Evolutionary conservation across 2,888 invertebrate species (phyloP), one percentile per base, ranked within the genome.

Genomic region (Temnothorax unifasciatus): DNA sequence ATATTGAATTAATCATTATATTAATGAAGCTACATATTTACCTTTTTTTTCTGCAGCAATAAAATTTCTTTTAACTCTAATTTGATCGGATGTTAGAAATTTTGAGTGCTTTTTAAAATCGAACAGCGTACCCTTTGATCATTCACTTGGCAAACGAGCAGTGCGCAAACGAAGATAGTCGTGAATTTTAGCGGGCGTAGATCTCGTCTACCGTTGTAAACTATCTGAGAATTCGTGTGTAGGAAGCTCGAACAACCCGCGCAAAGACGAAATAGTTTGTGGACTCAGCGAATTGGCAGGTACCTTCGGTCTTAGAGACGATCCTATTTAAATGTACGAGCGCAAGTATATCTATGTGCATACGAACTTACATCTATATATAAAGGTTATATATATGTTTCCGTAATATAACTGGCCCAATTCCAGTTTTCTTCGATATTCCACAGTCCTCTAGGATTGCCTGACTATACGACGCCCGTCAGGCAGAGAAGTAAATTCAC

Each of bases 311-410:
- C 84, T 83, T 71, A 79, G 74, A 73, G 85, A 85, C 91, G 90
- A 92, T 90, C 92, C 91, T 92, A 92, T 93, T 93, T 92, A 91
- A 93, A 92, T 93, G 89, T 92, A 92, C 91, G 89, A 90, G 86
- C 87, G 83, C 89, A 57, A 54, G 47, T 79, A 47, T 81, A 71
- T 69, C 25, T 77, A 64, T 34, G 21, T 47, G 52, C 18, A 79
- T 15, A n/a, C 89, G 91, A 89, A 89, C 91, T 90, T 41, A 18
- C 29, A 29, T 29, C 29, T 54, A 63, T 64, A 29, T 25, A 64
- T 9, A 25, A 11, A 18, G 57, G n/a, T 86, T 82, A 73, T 64
- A 25, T 64, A 82, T 83, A 81, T 83, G 66, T 85, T 79, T 68
- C 83, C 69, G 75, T 71, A 82, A 87, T 86, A 86, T 79, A 84